Conservation (phyloP, 2,797 vertebrate genomes). For the Sphenopsis melanotis region DNA sequence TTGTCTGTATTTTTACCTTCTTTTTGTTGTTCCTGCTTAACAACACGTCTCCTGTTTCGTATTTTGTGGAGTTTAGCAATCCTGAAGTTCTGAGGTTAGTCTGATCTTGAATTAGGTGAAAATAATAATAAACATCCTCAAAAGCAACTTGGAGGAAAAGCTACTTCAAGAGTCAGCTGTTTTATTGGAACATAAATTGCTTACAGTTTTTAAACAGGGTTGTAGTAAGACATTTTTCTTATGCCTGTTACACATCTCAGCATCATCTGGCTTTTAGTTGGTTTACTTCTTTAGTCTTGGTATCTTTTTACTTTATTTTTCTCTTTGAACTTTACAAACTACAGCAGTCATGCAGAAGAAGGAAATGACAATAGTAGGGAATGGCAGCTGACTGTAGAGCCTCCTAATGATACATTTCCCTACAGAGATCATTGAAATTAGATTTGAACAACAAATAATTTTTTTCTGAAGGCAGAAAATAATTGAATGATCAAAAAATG, state of each 20-base stretch:
- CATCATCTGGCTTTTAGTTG: background rate
- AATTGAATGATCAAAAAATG: background rate
- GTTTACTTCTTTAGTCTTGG: background rate
- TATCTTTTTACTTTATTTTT: background rate
- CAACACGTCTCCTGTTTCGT: background rate
- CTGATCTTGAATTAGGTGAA: background rate
- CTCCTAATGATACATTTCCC: background rate
- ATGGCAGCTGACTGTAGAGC: background rate
- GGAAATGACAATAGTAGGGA: background rate
- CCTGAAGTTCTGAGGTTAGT: background rate
- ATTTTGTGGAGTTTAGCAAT: background rate
- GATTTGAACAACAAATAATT: background rate
- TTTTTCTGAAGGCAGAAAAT: background rate
- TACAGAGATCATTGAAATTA: background rate
- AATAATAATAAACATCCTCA: background rate
- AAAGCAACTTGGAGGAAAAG: background rate
- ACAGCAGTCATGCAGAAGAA: background rate
- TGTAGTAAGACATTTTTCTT: background rate
- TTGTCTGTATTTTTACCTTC: background rate
- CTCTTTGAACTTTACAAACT: background rate
- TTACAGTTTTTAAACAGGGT: background rate
- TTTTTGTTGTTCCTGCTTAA: background rate
- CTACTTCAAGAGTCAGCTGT: background rate
- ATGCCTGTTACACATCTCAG: background rate
- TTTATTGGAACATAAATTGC: background rate